Base-by-base conservation (phyloP, 2,888 invertebrate genomes). In the Scaptomyza reducta region DNA sequence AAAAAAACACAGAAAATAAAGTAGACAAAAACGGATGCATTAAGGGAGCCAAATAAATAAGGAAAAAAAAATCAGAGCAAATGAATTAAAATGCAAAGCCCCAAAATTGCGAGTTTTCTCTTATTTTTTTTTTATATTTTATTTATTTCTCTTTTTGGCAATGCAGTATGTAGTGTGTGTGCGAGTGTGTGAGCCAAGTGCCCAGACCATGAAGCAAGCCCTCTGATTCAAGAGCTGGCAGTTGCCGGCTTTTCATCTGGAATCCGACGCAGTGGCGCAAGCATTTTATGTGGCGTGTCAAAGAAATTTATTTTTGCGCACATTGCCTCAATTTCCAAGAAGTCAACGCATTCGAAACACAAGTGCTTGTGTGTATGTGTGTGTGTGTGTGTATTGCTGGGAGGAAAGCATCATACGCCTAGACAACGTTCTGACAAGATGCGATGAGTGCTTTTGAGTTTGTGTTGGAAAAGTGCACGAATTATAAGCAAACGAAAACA, bases 251-350 rank as follows among this genome's bases (percentile, higher is more conserved):
- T 68, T 62, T 57, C 53, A 45, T 40, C 50, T 56, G 50, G 65
- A 53, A 64, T 50, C 38, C 62, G 38, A 33, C 40, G 31, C 46
- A 55, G 40, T 45, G 33, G 59, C 53, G 46, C 54, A 42, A 71
- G 45, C 72, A 68, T 76, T 73, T 79, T 71, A 76, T 78, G 70
- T 78, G 70, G 74, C 79, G 71, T 79, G 78, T 78, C 74, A 79
- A 76, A 74, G 70, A 75, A 76, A 76, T 74, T 74, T 71, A 76
- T 78, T 78, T 76, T 79, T 65, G 74, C 74, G 63, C 76, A 78
- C 73, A 69, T 74, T 74, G 63, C 74, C 56, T 54, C 75, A 66
- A 51, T 76, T 74, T 74, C 74, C 74, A 74, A 74, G 74, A 74
- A 74, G 63, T 76, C 74, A 71, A 60, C 72, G 76, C 56, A 58